phyloP scores from a whole-genome alignment of 35 echinoderm and acorn worm genomes.

The Lytechinus variegatus region DNA sequence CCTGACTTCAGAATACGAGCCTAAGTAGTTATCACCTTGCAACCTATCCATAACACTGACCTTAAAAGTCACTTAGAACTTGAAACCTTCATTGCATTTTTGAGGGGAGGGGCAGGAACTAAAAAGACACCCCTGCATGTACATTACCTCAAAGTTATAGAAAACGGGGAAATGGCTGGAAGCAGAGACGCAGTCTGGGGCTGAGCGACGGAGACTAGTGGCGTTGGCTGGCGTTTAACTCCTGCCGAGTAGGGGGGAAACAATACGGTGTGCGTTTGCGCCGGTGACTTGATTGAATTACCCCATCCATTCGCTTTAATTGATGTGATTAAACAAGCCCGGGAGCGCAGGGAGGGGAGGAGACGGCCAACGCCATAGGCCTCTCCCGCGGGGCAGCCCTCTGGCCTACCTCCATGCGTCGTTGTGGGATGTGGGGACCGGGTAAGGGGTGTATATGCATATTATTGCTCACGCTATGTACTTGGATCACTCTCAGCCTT shows the following conservation, averaged over 20 bases:
- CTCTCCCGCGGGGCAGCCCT: constrained; percentile 26
- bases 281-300: constrained; percentile 47
- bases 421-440: background rate
- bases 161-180: background rate
- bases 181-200: background rate
- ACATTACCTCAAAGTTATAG: no score
- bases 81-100: no score
- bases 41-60: no score
- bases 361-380: background rate
- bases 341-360: background rate
- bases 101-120: no score
- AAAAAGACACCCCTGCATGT: no score
- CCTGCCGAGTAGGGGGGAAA: background rate
- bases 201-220: background rate
- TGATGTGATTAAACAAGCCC: constrained; percentile 56
- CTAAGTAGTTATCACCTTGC: no score
- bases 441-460: background rate
- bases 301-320: constrained; percentile 42
- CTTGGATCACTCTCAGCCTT: background rate
- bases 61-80: no score
- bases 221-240: constrained; percentile 47
- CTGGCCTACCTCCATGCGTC: background rate
- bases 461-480: background rate
- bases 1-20: no score
- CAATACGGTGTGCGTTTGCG: constrained; percentile 53